Percentiles rank a stretch among this genome's conserved stretches.
Evolutionary conservation across 2,113 vertebrate species (phyloP).

Genomic region (Todiramphus saurophagus): DNA sequence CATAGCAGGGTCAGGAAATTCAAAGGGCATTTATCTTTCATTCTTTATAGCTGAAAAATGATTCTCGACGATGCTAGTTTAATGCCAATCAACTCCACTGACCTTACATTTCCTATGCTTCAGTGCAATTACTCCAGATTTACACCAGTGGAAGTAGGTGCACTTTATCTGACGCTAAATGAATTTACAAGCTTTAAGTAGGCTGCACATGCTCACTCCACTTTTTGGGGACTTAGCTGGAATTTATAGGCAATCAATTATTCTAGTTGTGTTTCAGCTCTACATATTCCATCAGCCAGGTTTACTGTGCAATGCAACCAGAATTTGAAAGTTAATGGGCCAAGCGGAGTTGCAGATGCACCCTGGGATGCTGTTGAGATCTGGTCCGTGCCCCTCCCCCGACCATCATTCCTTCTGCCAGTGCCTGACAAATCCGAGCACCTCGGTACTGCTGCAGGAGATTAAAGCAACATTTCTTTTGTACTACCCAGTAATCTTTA

Average conservation of each 20-base stretch:
- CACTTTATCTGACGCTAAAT: neutral
- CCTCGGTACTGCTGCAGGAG: neutral
- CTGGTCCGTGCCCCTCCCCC: neutral
- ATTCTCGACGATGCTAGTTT: neutral
- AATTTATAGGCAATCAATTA: neutral
- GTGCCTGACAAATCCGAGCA: neutral
- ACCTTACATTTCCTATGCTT: slow-evolving; percentile 13
- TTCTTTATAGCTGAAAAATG: slow-evolving; percentile 26
- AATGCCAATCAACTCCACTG: slow-evolving; percentile 31
- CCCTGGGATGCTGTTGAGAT: neutral
- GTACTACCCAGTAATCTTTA: slow-evolving; percentile 48
- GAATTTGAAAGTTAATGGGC: slow-evolving; percentile 34
- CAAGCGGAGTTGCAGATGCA: neutral
- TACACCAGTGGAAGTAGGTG: neutral
- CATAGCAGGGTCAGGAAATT: slow-evolving; percentile 17
- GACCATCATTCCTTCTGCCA: slow-evolving; percentile 44
- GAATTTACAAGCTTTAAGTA: neutral
- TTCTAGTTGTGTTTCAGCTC: neutral
- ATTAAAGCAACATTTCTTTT: slow-evolving; percentile 68
- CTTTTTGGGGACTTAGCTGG: neutral
- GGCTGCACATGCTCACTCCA: neutral
- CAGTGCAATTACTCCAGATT: slow-evolving; percentile 6
- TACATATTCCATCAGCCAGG: neutral
- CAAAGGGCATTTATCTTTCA: slow-evolving; percentile 24
- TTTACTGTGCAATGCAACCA: neutral